Percentiles rank a stretch among this genome's conserved stretches.
Conservation (phyloP, 1,140 invertebrate species). For the Cyclargus thomasi region DNA sequence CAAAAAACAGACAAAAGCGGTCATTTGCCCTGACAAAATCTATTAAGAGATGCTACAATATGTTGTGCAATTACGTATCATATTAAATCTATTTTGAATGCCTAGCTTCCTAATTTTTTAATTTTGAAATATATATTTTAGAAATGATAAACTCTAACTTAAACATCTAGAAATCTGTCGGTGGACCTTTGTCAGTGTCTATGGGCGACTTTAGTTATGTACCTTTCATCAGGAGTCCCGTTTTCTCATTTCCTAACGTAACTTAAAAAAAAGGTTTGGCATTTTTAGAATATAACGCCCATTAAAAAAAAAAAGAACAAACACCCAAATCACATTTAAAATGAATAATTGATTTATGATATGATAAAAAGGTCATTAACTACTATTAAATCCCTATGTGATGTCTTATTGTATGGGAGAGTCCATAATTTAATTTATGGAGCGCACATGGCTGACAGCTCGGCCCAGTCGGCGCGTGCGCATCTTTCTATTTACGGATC, state of each 20-base stretch:
- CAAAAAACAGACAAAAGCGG: background rate
- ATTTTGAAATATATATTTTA: too few relatives aligned
- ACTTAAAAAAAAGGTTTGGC: too few relatives aligned
- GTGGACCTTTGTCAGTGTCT: too few relatives aligned
- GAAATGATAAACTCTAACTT: too few relatives aligned
- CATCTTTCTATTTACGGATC: constrained; percentile 43
- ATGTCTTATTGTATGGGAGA: background rate
- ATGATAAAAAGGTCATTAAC: background rate
- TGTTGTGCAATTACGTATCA: too few relatives aligned
- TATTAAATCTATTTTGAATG: too few relatives aligned
- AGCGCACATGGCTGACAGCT: constrained; percentile 43
- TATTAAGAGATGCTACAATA: background rate
- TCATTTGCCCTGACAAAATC: background rate
- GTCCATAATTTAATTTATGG: constrained; percentile 15
- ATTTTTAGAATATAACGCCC: too few relatives aligned
- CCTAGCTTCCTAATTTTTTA: too few relatives aligned
- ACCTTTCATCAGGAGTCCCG: too few relatives aligned
- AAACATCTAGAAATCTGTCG: too few relatives aligned
- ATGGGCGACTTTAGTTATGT: too few relatives aligned
- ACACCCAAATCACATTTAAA: constrained; percentile 11
- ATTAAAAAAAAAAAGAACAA: background rate
- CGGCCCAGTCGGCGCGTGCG: constrained; percentile 38
- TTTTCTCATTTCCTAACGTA: too few relatives aligned
- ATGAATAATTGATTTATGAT: background rate
- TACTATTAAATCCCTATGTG: background rate